phyloP scores from a whole-genome alignment of 1,140 invertebrate genomes.

The Orchesella cincta region DNA sequence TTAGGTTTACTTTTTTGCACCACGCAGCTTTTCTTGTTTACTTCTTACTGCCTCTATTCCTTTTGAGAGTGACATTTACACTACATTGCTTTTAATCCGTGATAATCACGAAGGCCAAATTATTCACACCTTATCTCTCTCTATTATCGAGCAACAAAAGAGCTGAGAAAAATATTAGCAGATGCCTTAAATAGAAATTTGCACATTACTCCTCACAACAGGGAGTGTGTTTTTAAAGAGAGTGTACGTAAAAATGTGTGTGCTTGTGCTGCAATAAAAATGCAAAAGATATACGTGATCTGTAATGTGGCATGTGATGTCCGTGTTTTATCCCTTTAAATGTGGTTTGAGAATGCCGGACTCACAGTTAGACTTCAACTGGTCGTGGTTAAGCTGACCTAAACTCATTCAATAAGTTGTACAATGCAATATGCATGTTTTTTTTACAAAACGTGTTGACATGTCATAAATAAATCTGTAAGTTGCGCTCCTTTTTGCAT shows the following conservation, averaged over 20 bases:
- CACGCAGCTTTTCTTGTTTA: neutral
- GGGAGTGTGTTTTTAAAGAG: neutral
- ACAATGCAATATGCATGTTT: neutral
- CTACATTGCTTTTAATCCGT: conserved; percentile 1
- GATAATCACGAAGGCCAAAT: conserved; percentile 20
- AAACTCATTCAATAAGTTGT: no score
- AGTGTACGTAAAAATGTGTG: no score
- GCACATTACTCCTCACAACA: neutral
- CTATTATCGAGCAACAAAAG: neutral
- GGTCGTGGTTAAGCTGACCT: conserved; percentile 10
- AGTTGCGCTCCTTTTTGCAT: no score
- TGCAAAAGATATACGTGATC: no score
- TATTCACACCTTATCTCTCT: conserved; percentile 7
- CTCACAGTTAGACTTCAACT: neutral
- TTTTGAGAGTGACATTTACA: neutral
- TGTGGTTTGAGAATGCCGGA: neutral
- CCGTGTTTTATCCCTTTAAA: neutral
- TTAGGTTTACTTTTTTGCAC: neutral
- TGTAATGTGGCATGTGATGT: no score
- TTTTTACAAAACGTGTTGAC: conserved; percentile 4
- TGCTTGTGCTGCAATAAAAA: no score
- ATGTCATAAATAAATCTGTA: neutral
- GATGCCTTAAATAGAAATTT: conserved; percentile 1
- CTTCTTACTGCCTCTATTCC: neutral
- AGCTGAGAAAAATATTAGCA: neutral